A percentile compares a stretch with the other conserved stretches of the same genome.
phyloP scores from a whole-genome alignment of 2,113 vertebrate genomes.

The Furnarius figulus region DNA sequence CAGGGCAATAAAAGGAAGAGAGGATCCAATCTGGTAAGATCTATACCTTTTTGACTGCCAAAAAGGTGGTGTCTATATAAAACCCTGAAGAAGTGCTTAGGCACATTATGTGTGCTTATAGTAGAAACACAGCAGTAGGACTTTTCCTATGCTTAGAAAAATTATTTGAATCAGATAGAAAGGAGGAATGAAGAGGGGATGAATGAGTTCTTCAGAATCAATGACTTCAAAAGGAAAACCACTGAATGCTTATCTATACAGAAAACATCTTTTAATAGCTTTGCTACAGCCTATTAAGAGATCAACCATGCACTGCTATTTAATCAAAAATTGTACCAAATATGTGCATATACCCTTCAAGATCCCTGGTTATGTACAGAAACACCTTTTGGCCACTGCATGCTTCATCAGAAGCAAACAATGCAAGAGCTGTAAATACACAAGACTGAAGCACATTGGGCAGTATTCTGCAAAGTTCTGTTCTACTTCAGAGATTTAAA shows the following conservation, averaged over 20 bases:
- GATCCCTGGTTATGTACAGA: neutral
- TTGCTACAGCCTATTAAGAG: neutral
- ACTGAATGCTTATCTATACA: neutral
- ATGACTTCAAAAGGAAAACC: neutral
- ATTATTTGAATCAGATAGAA: neutral
- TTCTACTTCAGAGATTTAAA: neutral
- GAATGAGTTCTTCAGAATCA: neutral
- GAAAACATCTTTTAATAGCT: neutral
- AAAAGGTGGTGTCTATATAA: neutral
- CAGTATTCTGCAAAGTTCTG: neutral
- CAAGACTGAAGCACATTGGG: neutral
- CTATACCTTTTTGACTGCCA: neutral
- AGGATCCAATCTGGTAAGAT: neutral
- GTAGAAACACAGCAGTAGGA: neutral
- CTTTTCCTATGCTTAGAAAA: neutral
- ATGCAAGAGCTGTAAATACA: neutral
- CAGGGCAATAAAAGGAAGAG: neutral
- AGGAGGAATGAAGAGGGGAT: neutral
- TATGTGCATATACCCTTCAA: neutral
- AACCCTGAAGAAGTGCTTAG: neutral
- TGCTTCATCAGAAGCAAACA: neutral
- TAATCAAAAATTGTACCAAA: neutral
- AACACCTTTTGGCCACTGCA: neutral
- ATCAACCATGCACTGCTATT: neutral
- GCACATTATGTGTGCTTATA: neutral